phyloP scores from a whole-genome alignment of 2,113 vertebrate genomes.

The Rhea americana region DNA sequence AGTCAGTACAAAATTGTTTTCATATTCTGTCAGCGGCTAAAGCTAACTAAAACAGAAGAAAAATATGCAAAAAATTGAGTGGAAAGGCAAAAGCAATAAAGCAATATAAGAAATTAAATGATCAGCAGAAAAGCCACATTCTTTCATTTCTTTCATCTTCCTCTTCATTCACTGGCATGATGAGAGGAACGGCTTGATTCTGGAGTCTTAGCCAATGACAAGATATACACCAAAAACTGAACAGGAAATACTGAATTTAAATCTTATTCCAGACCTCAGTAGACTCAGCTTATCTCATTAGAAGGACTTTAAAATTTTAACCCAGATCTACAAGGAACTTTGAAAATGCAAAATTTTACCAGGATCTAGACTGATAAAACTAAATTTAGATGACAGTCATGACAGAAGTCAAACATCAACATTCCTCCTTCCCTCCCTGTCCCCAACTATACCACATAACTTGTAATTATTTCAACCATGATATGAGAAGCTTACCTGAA shows the following conservation, averaged over 20 bases:
- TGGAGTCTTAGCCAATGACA: neutral
- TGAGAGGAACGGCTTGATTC: neutral
- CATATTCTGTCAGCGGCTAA: neutral
- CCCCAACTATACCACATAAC: neutral
- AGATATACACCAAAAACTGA: neutral
- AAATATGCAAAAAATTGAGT: neutral
- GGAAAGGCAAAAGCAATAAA: neutral
- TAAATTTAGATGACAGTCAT: fast-evolving
- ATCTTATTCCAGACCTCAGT: neutral
- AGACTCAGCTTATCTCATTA: neutral
- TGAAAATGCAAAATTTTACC: neutral
- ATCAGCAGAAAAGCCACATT: neutral
- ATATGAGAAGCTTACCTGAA: conserved; percentile 80
- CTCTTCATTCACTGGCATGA: neutral
- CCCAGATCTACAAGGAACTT: neutral
- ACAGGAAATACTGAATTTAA: neutral
- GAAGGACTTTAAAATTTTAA: neutral
- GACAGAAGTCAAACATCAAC: neutral
- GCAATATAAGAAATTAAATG: neutral
- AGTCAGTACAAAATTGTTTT: neutral
- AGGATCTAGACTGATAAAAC: neutral
- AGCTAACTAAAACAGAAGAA: neutral
- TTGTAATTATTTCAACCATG: neutral
- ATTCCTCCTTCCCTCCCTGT: neutral
- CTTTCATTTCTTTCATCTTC: neutral